phyloP scores from a whole-genome alignment of 2,888 invertebrate genomes.

The Volucella inflata region DNA sequence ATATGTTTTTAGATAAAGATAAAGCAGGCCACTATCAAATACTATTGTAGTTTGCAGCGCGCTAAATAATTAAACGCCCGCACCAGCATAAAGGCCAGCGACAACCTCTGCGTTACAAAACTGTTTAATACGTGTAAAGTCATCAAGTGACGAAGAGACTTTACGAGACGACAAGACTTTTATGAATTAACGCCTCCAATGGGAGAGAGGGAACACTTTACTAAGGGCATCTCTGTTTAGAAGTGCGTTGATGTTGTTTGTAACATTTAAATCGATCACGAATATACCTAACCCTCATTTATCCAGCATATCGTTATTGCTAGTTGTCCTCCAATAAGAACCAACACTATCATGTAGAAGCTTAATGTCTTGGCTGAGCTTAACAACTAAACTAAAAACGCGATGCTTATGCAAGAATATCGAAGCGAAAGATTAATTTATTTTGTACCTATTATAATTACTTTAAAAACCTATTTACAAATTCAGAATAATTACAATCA shows the following conservation, averaged over 20 bases:
- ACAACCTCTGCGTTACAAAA: constrained; percentile 49
- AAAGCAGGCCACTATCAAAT: constrained; percentile 24
- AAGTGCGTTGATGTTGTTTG: not conserved
- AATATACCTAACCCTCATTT: not conserved
- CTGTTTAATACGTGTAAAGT: constrained; percentile 44
- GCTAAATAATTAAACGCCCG: constrained; percentile 19
- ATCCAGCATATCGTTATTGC: constrained; percentile 25
- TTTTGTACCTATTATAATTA: too few relatives aligned
- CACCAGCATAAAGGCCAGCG: constrained; percentile 21
- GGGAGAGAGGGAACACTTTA: constrained; percentile 6
- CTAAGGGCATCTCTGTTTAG: constrained; percentile 38
- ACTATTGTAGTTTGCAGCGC: not conserved
- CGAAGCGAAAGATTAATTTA: too few relatives aligned
- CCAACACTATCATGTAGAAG: constrained; percentile 26
- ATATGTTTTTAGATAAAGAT: constrained; percentile 8
- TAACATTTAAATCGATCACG: constrained; percentile 19
- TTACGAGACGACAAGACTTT: constrained; percentile 61
- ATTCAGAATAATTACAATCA: too few relatives aligned
- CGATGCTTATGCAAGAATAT: too few relatives aligned
- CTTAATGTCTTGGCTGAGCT: constrained; percentile 48
- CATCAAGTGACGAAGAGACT: constrained; percentile 38
- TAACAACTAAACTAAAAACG: constrained; percentile 13
- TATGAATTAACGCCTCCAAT: constrained; percentile 17
- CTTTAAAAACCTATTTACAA: too few relatives aligned
- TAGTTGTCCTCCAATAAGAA: constrained; percentile 29